Conservation (phyloP, 2,888 invertebrate genomes). For the Pammene fasciana region DNA sequence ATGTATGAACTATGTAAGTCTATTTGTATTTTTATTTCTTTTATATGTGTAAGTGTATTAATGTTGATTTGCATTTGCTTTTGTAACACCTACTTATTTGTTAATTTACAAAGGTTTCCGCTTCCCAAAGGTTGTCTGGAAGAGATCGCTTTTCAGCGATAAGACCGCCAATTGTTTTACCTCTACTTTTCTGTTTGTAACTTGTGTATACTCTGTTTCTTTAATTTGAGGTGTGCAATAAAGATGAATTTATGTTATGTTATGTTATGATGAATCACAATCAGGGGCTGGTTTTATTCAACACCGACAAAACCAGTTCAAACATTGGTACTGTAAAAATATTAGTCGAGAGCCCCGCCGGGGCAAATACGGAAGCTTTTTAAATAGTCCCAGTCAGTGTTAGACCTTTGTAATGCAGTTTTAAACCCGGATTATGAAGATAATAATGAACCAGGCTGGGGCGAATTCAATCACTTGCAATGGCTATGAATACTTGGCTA, state of each 20-base stretch:
- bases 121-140: too few relatives aligned
- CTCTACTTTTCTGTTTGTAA: too few relatives aligned
- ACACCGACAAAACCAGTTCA: conserved; percentile 75
- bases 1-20: too few relatives aligned
- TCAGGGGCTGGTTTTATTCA: conserved; percentile 70
- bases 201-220: too few relatives aligned
- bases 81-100: too few relatives aligned
- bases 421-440: conserved; percentile 77
- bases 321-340: conserved; percentile 81
- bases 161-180: too few relatives aligned
- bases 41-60: too few relatives aligned
- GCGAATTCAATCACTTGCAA: conserved; percentile 54
- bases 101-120: too few relatives aligned
- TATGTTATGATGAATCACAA: conserved; percentile 60
- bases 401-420: conserved; percentile 72
- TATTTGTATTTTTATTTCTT: too few relatives aligned
- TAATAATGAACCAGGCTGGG: conserved; percentile 66
- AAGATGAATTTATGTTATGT: conserved; percentile 60
- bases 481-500: conserved; percentile 20
- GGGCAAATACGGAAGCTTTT: conserved; percentile 66
- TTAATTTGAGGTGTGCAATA: too few relatives aligned
- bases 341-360: conserved; percentile 75
- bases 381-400: conserved; percentile 62
- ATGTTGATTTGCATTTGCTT: too few relatives aligned
- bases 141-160: too few relatives aligned